These are phyloP conservation scores for Aspiorhynchus laticeps DNA, from an alignment of 2,113 vertebrate species.

Conservation along the genomic window DNA sequence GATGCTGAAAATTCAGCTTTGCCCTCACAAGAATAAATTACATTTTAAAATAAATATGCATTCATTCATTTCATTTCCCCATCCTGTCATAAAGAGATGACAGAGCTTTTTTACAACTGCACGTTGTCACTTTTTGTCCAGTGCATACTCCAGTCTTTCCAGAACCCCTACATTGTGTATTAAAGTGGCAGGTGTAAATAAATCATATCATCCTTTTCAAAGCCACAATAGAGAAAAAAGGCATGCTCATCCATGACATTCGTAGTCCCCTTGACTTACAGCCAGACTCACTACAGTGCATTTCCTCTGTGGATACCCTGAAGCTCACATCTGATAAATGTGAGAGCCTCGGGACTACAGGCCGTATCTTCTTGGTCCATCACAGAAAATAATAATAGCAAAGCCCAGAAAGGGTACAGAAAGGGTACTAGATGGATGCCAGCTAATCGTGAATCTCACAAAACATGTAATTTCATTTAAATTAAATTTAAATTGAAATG, in stretches of 20 bases:
- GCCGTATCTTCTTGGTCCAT: slow-evolving; percentile 36
- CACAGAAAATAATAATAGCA: slow-evolving; percentile 34
- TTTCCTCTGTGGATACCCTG: slow-evolving; percentile 36
- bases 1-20: background rate
- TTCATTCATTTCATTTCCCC: too few relatives aligned
- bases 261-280: background rate
- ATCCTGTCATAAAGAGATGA: too few relatives aligned
- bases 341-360: slow-evolving; percentile 29
- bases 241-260: background rate
- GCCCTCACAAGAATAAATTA: background rate
- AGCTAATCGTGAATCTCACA: background rate
- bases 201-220: background rate
- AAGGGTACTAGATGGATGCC: background rate
- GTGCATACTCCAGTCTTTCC: background rate
- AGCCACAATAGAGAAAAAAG: background rate
- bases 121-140: background rate
- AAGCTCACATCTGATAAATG: slow-evolving; percentile 51
- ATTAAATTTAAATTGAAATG: background rate
- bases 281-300: background rate
- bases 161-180: background rate
- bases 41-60: background rate
- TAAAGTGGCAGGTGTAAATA: slow-evolving; percentile 1
- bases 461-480: background rate
- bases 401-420: background rate
- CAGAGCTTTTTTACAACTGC: background rate